Base-by-base conservation (phyloP, 2,888 invertebrate species). In the Helicoverpa assulta region DNA sequence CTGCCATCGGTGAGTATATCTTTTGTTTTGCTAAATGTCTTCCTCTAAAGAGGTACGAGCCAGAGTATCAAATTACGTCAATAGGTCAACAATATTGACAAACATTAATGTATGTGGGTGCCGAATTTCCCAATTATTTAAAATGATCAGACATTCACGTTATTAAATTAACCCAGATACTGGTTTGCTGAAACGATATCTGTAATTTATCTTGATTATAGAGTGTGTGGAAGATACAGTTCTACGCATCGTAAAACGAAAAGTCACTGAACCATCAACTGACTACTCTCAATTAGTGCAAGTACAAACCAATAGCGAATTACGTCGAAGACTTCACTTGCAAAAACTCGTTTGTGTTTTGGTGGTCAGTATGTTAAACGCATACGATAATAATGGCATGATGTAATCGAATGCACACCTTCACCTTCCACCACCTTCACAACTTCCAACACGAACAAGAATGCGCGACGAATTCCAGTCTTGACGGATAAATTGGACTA, bases 1-100 rank as follows among this genome's bases (percentile, higher is more conserved):
- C 90, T 52, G 88, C 87, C 68, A 63, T 88, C 33, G 93, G 93
- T 94, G 68, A 92, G 93, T 88, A 67, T 37, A 19, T 47, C 61
- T 61, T 72, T 72, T 61, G 33, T 60, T 60, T 66, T 56, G n/a
- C 8, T 53, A 14, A 60, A 53, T 12, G 8, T 19, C n/a, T 33
- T 12, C 57, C 26, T 1, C 26, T 26, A 26, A 50, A 52, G 12
- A 50, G 19, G 29, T 18, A 3, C 26, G 26, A 26, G 21, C n/a
- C 16, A 33, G 1, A 18, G 52, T 71, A 50, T 14, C n/a, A 14
- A 16, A 33, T 57, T 16, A 56, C 51, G 71, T 70, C 63, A 67
- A 55, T 59, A 29, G 18, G 19, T 52, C 40, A 62, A 60, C 47
- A 63, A 43, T 63, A 52, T 58, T 78, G 29, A 57, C 58, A 37